Conservation (phyloP, 2,797 vertebrate species). For the Bovichtus diacanthus region DNA sequence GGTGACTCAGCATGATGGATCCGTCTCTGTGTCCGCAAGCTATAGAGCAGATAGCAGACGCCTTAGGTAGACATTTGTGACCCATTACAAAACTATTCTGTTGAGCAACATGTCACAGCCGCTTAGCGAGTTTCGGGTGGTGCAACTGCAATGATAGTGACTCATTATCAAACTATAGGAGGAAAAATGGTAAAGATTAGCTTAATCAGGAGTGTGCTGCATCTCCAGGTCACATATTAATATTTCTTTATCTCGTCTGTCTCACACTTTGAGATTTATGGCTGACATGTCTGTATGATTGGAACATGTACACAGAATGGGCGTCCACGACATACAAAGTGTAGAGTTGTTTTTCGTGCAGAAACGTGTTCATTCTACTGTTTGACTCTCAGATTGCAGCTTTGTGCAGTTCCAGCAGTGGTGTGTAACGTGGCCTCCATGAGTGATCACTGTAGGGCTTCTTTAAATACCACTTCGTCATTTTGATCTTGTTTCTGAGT, state of each 20-base stretch:
- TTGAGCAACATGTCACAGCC: conserved; percentile 39
- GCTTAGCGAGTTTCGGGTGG: conserved; percentile 9
- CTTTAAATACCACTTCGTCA: conserved; percentile 61
- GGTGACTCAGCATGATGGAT: conserved; percentile 40
- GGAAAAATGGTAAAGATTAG: conserved; percentile 50
- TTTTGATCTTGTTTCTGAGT: conserved; percentile 44
- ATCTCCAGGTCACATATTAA: conserved; percentile 21
- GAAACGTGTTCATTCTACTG: not conserved
- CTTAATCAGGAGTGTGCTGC: conserved; percentile 1
- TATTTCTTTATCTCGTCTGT: conserved; percentile 2
- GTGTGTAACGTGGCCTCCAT: conserved; percentile 12
- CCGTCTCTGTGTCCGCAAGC: conserved; percentile 7
- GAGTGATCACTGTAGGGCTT: conserved; percentile 38
- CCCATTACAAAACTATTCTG: conserved; percentile 30
- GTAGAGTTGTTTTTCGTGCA: not conserved
- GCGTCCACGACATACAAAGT: not conserved
- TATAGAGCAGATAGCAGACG: conserved; percentile 5
- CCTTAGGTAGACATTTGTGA: conserved; percentile 8
- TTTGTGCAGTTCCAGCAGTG: not conserved
- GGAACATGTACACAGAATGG: not conserved
- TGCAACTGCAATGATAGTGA: conserved; percentile 41
- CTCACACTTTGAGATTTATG: not conserved
- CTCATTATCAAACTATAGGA: conserved; percentile 46
- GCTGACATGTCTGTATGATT: not conserved
- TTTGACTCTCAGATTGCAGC: not conserved